phyloP scores from a whole-genome alignment of 2,888 invertebrate species.

The Limnephilus auricula region DNA sequence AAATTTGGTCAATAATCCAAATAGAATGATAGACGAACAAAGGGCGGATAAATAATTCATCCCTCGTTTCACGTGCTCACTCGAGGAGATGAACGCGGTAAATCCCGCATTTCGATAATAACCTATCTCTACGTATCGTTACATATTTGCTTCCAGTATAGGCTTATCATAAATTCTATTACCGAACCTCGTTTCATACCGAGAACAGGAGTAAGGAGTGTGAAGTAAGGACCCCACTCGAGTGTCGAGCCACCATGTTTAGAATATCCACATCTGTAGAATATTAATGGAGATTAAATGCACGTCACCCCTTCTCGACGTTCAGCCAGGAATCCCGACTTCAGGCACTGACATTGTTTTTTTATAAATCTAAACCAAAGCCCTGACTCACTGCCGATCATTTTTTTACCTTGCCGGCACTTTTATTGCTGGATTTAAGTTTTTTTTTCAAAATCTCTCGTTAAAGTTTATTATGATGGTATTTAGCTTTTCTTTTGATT shows the following conservation, averaged over 20 bases:
- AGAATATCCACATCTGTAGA: conserved; percentile 60
- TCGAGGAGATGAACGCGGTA: conserved; percentile 24
- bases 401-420: neutral
- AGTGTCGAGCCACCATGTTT: conserved; percentile 61
- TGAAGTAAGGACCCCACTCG: conserved; percentile 29
- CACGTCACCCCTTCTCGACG: conserved; percentile 39
- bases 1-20: neutral
- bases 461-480: neutral
- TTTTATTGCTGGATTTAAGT: neutral
- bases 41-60: conserved; percentile 27
- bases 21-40: neutral
- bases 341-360: neutral
- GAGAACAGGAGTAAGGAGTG: conserved; percentile 48
- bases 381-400: neutral
- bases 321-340: neutral
- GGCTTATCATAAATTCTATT: conserved; percentile 66
- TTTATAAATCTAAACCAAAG: neutral
- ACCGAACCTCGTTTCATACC: conserved; percentile 41
- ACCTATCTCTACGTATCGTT: neutral
- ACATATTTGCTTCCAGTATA: conserved; percentile 44
- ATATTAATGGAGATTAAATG: conserved; percentile 66
- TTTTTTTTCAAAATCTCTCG: neutral
- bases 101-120: conserved; percentile 25
- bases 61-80: neutral
- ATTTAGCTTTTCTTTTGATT: neutral